phyloP scores from a whole-genome alignment of 2,113 vertebrate genomes.

The Sula dactylatra region DNA sequence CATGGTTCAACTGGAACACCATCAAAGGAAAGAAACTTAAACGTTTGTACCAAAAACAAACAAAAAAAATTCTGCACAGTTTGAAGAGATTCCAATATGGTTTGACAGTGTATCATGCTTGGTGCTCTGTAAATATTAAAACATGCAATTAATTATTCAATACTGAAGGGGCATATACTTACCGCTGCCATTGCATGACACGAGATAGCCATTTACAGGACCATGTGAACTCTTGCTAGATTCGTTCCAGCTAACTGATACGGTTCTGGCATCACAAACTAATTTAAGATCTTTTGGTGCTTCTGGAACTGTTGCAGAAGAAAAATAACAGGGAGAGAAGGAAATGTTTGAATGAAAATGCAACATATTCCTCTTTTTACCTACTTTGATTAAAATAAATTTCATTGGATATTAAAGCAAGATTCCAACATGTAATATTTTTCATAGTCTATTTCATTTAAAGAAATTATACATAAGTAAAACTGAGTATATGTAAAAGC shows the following conservation, averaged over 20 bases:
- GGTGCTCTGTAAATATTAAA: neutral
- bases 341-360: neutral
- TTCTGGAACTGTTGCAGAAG: constrained; percentile 46
- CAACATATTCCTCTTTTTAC: neutral
- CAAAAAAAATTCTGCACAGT: neutral
- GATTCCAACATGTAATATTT: neutral
- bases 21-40: neutral
- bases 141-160: neutral
- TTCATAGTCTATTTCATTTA: neutral
- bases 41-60: neutral
- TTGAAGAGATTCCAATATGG: neutral
- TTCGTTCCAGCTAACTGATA: fast-evolving
- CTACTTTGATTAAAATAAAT: neutral
- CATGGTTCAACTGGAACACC: neutral
- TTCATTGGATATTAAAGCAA: neutral
- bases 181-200: fast-evolving
- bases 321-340: neutral
- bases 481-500: neutral
- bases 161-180: neutral
- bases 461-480: neutral
- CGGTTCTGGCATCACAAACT: fast-evolving
- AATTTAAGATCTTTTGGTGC: fast-evolving
- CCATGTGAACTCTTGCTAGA: fast-evolving
- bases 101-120: neutral
- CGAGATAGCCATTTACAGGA: neutral